Evolutionary conservation across 2,113 vertebrate species (phyloP).

Genomic region (Seriola dumerili): DNA sequence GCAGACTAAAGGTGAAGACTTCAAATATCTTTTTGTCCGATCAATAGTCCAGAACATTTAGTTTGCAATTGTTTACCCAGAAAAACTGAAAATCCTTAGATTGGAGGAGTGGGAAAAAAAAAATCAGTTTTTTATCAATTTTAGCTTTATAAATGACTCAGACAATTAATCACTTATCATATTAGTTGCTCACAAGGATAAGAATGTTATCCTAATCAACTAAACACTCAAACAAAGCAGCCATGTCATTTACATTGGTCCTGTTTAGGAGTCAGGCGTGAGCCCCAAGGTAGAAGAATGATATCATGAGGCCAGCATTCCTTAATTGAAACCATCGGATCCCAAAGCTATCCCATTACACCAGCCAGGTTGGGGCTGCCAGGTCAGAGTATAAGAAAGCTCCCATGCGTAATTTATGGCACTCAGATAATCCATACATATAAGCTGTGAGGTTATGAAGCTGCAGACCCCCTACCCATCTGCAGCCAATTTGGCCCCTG

Average conservation of each 20-base stretch:
- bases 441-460: constrained; percentile 67
- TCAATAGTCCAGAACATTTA: too few species aligned
- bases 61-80: too few species aligned
- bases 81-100: too few species aligned
- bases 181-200: neutral
- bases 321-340: constrained; percentile 70
- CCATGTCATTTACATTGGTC: constrained; percentile 12
- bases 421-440: constrained; percentile 74
- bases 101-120: too few species aligned
- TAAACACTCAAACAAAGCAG: constrained; percentile 12
- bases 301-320: constrained; percentile 48
- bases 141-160: too few species aligned
- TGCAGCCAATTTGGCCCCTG: constrained; percentile 74
- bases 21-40: too few species aligned
- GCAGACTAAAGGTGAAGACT: too few species aligned
- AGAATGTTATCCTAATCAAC: constrained; percentile 1
- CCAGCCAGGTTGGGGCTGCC: constrained; percentile 43
- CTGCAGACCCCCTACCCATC: constrained; percentile 65
- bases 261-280: constrained; percentile 36
- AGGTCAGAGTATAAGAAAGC: constrained; percentile 69
- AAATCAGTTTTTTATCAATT: too few species aligned
- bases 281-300: constrained; percentile 31
- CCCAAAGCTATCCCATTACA: constrained; percentile 61
- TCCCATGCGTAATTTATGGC: constrained; percentile 68
- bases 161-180: too few species aligned